Evolutionary conservation across 2,797 vertebrate genomes (phyloP).

Genomic region (Anableps anableps): DNA sequence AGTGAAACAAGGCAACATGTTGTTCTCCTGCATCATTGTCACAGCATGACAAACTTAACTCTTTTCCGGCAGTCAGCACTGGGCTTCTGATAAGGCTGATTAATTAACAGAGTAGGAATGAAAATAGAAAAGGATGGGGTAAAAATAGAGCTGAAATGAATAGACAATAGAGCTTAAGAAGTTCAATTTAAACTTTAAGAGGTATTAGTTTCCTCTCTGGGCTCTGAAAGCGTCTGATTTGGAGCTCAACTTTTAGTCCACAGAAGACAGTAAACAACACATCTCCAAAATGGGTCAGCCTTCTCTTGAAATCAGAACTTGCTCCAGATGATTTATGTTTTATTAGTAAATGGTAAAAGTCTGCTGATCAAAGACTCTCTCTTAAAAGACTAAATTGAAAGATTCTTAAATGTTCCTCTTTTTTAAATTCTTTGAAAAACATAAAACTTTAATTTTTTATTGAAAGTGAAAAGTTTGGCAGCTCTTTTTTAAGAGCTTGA

Average conservation of each 20-base stretch:
- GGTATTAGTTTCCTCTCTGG: slow-evolving; percentile 30
- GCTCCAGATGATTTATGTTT: slow-evolving; percentile 56
- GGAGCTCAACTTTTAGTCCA: slow-evolving; percentile 25
- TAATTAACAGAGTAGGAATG: background rate
- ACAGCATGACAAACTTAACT: slow-evolving; percentile 12
- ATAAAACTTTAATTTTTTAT: slow-evolving; percentile 51
- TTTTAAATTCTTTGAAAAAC: background rate
- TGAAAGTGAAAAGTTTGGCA: slow-evolving; percentile 51
- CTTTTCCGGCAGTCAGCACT: slow-evolving; percentile 25
- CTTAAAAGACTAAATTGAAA: slow-evolving; percentile 42
- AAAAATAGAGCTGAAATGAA: background rate
- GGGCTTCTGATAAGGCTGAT: background rate
- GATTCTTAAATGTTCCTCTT: slow-evolving; percentile 44
- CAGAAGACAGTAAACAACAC: slow-evolving; percentile 35
- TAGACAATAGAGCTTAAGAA: slow-evolving; percentile 8
- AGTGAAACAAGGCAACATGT: slow-evolving; percentile 11
- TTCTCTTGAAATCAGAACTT: slow-evolving; percentile 53
- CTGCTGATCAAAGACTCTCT: slow-evolving; percentile 48
- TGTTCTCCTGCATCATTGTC: slow-evolving; percentile 28
- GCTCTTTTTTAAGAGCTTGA: slow-evolving; percentile 33
- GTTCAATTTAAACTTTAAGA: slow-evolving; percentile 28
- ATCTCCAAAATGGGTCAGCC: slow-evolving; percentile 51
- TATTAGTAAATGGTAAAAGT: slow-evolving; percentile 38
- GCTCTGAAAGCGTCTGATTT: slow-evolving; percentile 45
- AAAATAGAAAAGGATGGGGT: slow-evolving; percentile 22